Conservation (phyloP, 2,888 invertebrate genomes). For the Ochropacha duplaris region DNA sequence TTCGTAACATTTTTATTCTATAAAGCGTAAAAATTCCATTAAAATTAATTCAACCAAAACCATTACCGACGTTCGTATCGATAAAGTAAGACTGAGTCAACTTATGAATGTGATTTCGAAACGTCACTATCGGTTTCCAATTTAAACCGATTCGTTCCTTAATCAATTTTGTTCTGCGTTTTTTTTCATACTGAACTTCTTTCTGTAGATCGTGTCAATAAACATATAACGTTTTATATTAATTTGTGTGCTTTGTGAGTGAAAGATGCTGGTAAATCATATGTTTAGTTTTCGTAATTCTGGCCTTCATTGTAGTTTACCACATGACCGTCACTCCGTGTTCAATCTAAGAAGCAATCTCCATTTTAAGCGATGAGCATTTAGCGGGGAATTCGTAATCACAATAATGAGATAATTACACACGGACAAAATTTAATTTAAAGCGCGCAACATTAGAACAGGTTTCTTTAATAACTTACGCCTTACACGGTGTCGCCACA, state of each 20-base stretch:
- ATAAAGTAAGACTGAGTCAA: constrained; percentile 79
- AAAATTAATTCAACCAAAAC: constrained; percentile 82
- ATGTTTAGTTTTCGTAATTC: constrained; percentile 43
- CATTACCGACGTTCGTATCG: constrained; percentile 79
- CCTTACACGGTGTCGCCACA: constrained; percentile 81
- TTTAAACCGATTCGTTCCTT: constrained; percentile 83
- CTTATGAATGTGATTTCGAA: constrained; percentile 83
- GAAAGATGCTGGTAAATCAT: constrained; percentile 37
- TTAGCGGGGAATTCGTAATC: constrained; percentile 81
- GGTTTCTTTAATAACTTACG: constrained; percentile 83
- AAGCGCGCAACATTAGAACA: constrained; percentile 83
- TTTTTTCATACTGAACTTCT: constrained; percentile 69
- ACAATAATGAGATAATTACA: constrained; percentile 84
- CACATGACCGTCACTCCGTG: constrained; percentile 58
- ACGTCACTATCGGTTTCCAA: constrained; percentile 83
- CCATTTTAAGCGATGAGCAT: constrained; percentile 77
- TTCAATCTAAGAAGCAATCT: constrained; percentile 64
- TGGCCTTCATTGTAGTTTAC: constrained; percentile 53
- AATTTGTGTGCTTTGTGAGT: constrained; percentile 52
- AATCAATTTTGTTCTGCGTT: constrained; percentile 80
- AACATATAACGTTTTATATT: constrained; percentile 63
- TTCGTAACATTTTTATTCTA: constrained; percentile 80
- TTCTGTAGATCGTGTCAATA: constrained; percentile 66
- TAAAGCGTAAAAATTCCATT: constrained; percentile 81
- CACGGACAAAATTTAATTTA: constrained; percentile 83